Conservation (phyloP, 1,140 invertebrate genomes). For the Eufriesea mexicana region DNA sequence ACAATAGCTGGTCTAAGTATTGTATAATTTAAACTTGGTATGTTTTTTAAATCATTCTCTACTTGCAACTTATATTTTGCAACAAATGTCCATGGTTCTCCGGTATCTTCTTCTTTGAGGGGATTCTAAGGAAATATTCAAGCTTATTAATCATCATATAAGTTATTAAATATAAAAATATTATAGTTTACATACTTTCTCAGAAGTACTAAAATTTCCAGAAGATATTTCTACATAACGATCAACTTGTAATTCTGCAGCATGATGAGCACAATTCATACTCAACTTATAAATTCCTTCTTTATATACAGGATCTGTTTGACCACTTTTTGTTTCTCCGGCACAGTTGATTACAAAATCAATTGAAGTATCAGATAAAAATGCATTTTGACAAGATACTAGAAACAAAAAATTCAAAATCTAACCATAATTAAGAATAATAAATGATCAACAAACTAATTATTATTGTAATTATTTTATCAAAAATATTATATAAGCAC, state of each 20-base stretch:
- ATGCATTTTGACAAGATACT: slow-evolving; percentile 91
- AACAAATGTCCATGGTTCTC: slow-evolving; percentile 92
- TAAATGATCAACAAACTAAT: neutral
- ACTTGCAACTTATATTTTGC: slow-evolving; percentile 92
- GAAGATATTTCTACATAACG: slow-evolving; percentile 93
- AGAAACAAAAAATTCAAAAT: slow-evolving; percentile 67
- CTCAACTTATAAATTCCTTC: slow-evolving; percentile 94
- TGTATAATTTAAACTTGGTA: slow-evolving; percentile 89
- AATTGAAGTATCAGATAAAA: slow-evolving; percentile 85
- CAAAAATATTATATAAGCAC: neutral
- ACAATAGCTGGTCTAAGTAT: slow-evolving; percentile 92
- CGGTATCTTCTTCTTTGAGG: slow-evolving; percentile 88
- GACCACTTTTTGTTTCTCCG: slow-evolving; percentile 93
- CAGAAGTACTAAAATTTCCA: slow-evolving; percentile 90
- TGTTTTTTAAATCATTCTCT: slow-evolving; percentile 88
- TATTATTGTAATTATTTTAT: slow-evolving; percentile 23
- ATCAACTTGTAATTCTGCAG: slow-evolving; percentile 86
- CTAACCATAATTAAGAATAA: neutral
- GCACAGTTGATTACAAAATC: slow-evolving; percentile 94
- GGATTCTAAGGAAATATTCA: slow-evolving; percentile 82
- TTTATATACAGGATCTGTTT: slow-evolving; percentile 93
- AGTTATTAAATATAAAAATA: neutral
- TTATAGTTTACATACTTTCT: slow-evolving; percentile 85
- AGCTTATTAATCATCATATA: neutral
- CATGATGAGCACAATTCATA: slow-evolving; percentile 90